These are phyloP conservation scores for Microcebus tavaratra DNA, from an alignment of 2,113 vertebrate genomes.

Conservation along the genomic window DNA sequence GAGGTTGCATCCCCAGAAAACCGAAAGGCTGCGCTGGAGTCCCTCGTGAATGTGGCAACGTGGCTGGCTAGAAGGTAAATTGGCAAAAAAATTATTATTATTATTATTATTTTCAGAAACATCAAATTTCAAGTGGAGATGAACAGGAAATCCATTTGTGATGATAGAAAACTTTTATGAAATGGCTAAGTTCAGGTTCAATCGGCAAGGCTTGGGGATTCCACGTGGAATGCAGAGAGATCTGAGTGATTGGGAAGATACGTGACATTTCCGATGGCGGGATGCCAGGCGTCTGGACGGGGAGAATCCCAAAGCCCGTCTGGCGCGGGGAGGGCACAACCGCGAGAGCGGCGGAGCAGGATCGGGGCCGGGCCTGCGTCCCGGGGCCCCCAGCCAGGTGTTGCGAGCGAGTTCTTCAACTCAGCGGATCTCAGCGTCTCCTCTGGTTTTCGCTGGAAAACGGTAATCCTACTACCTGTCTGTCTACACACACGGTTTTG, in stretches of 20 bases:
- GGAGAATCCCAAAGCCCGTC: not conserved
- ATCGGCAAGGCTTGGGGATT: rapidly evolving
- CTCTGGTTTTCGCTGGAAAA: not conserved
- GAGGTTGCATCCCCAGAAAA: rapidly evolving
- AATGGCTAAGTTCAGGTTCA: rapidly evolving
- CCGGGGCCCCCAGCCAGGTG: rapidly evolving
- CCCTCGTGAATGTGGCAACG: rapidly evolving
- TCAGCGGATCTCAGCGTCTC: rapidly evolving
- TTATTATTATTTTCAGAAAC: not conserved
- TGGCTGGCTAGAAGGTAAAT: too few relatives aligned
- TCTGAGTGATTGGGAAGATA: rapidly evolving
- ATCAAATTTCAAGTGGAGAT: not conserved
- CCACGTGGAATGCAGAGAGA: rapidly evolving
- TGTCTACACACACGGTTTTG: rapidly evolving
- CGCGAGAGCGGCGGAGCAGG: rapidly evolving
- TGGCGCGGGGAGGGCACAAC: rapidly evolving
- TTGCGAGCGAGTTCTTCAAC: not conserved
- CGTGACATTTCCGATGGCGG: rapidly evolving
- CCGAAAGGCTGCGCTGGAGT: not conserved
- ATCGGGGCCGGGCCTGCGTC: rapidly evolving
- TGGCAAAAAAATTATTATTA: too few relatives aligned
- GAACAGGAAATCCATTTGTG: not conserved
- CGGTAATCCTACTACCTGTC: rapidly evolving
- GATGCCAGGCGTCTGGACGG: rapidly evolving
- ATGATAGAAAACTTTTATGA: rapidly evolving